These are phyloP conservation scores for Drosophila bipectinata DNA, from an alignment of 1,140 invertebrate genomes.

Conservation along the genomic window DNA sequence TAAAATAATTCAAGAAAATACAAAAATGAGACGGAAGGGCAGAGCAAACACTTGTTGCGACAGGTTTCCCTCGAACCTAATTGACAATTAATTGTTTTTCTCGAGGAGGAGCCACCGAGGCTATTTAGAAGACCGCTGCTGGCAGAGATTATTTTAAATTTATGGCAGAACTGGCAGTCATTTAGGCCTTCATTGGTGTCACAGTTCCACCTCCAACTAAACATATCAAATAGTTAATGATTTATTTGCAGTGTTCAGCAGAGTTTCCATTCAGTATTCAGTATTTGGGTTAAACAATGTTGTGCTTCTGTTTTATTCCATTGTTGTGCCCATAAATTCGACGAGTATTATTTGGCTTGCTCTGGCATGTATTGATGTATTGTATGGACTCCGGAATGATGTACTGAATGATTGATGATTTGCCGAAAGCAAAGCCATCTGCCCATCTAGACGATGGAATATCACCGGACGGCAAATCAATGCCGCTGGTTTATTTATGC, in stretches of 20 bases:
- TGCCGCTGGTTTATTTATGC: constrained; percentile 14
- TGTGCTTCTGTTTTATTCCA: constrained; percentile 27
- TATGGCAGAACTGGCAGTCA: constrained; percentile 29
- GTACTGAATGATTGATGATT: constrained; percentile 52
- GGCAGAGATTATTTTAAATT: constrained; percentile 36
- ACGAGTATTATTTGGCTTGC: constrained; percentile 26
- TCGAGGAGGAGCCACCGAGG: constrained; percentile 9
- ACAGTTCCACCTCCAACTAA: constrained; percentile 13
- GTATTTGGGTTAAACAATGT: constrained; percentile 67
- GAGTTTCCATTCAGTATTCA: constrained; percentile 22
- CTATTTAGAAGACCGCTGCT: constrained; percentile 22
- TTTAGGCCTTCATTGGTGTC: constrained; percentile 46
- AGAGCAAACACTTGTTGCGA: constrained; percentile 66
- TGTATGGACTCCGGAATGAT: constrained; percentile 24
- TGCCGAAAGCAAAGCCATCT: constrained; percentile 14
- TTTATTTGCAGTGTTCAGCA: constrained; percentile 37
- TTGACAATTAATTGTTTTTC: constrained; percentile 65
- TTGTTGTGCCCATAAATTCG: neutral
- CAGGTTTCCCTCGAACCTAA: constrained; percentile 51
- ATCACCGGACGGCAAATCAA: constrained; percentile 19
- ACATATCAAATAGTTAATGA: constrained; percentile 32
- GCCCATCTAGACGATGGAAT: neutral
- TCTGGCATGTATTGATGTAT: constrained; percentile 45
- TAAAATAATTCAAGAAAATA: constrained; percentile 21
- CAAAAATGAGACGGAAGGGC: constrained; percentile 27